These are phyloP conservation scores for Peromyscus californicus DNA, from an alignment of 2,113 vertebrate species.

Conservation along the genomic window DNA sequence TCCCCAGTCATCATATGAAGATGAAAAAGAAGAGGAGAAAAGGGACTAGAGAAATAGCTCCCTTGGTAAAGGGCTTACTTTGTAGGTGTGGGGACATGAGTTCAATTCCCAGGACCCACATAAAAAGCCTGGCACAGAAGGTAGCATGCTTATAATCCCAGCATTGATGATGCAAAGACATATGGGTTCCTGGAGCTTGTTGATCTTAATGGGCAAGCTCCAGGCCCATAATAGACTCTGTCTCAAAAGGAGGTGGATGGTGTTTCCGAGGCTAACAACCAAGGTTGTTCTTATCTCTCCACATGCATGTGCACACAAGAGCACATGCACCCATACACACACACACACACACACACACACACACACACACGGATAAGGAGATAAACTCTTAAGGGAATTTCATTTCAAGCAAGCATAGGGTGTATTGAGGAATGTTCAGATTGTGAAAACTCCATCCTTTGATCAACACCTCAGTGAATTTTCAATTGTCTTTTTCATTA, in stretches of 20 bases:
- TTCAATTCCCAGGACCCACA: background rate
- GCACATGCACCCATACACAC: background rate
- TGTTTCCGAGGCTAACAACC: too few relatives aligned
- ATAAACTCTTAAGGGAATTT: background rate
- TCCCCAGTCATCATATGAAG: background rate
- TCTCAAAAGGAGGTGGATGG: background rate
- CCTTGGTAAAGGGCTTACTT: background rate
- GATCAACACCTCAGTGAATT: background rate
- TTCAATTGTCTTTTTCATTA: background rate
- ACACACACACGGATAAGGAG: background rate
- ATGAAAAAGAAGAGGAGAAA: background rate
- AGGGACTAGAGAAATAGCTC: background rate
- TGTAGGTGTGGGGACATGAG: background rate
- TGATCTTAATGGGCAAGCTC: background rate
- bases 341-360: background rate
- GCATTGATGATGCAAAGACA: background rate
- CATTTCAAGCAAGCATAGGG: background rate
- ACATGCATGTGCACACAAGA: background rate
- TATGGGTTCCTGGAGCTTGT: background rate
- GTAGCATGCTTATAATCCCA: background rate
- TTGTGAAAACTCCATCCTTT: background rate
- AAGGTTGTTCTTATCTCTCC: too few relatives aligned
- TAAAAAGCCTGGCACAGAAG: background rate
- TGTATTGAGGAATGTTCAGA: background rate
- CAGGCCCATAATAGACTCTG: rapidly evolving